phyloP scores from a whole-genome alignment of 2,888 invertebrate species.

The Clivina fossor region DNA sequence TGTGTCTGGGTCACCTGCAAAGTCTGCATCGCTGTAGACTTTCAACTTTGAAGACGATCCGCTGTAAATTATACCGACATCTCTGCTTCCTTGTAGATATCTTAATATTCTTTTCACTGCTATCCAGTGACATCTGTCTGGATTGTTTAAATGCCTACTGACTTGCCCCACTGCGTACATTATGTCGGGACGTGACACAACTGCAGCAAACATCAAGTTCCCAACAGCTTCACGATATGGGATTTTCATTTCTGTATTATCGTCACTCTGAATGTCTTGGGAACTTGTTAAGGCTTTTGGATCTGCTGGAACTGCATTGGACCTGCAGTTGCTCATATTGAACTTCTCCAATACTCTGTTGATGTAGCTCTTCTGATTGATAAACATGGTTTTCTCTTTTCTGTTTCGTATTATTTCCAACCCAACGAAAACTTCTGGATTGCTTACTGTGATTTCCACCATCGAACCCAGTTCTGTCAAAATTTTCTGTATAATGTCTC shows the following conservation, averaged over 20 bases:
- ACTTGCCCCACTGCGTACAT: slow-evolving; percentile 38
- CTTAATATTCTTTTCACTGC: slow-evolving; percentile 8
- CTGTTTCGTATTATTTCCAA: slow-evolving; percentile 35
- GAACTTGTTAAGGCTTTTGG: slow-evolving; percentile 7
- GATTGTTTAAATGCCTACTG: slow-evolving; percentile 35
- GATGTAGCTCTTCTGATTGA: slow-evolving; percentile 27
- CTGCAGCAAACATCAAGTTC: slow-evolving; percentile 38
- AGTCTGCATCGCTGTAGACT: slow-evolving; percentile 35
- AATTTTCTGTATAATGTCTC: slow-evolving; percentile 6
- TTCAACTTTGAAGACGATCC: slow-evolving; percentile 11
- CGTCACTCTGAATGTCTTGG: slow-evolving; percentile 7
- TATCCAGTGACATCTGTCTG: neutral
- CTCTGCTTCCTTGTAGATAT: slow-evolving; percentile 3
- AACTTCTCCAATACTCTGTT: slow-evolving; percentile 25
- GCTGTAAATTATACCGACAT: slow-evolving; percentile 9
- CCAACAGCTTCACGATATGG: slow-evolving; percentile 42
- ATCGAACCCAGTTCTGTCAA: slow-evolving; percentile 1
- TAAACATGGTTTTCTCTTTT: slow-evolving; percentile 13
- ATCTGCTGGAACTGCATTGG: slow-evolving; percentile 26
- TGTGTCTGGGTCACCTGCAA: slow-evolving; percentile 28
- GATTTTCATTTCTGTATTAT: slow-evolving; percentile 9
- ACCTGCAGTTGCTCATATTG: slow-evolving; percentile 19
- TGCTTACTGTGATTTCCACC: neutral
- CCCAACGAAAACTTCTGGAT: slow-evolving; percentile 18
- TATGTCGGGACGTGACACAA: slow-evolving; percentile 40